Percentiles rank a stretch among this genome's conserved stretches.
These are phyloP conservation scores for Zaprionus obscuricornis DNA, from an alignment of 2,888 invertebrate genomes.

Conservation along the genomic window DNA sequence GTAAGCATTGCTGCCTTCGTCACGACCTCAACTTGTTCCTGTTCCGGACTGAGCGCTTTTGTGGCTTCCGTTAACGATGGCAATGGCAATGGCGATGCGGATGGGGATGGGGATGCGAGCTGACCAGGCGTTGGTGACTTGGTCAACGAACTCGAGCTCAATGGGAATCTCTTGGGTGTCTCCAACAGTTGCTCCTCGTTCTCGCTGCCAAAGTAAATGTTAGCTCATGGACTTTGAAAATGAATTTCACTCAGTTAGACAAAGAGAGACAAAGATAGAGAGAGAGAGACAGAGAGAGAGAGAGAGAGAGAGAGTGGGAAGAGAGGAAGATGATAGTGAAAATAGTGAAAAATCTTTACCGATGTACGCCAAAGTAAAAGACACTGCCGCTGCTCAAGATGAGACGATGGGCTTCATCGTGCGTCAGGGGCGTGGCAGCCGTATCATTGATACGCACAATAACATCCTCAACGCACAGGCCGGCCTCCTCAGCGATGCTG, in stretches of 20 bases:
- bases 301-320: not conserved
- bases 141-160: constrained; percentile 69
- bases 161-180: constrained; percentile 68
- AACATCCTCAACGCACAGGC: constrained; percentile 93
- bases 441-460: constrained; percentile 90
- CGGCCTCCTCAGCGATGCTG: constrained; percentile 92
- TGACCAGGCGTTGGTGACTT: constrained; percentile 52
- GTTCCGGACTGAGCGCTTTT: constrained; percentile 64
- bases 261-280: too few species aligned
- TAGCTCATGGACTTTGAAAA: too few species aligned
- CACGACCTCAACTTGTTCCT: constrained; percentile 31
- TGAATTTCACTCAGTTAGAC: too few species aligned
- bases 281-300: constrained; percentile 6
- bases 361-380: constrained; percentile 86
- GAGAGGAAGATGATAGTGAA: not conserved
- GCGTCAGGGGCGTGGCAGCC: constrained; percentile 88
- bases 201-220: too few species aligned
- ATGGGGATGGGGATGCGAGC: constrained; percentile 29
- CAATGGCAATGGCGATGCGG: constrained; percentile 32
- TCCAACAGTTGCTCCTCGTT: constrained; percentile 60
- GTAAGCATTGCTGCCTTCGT: not conserved
- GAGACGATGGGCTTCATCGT: constrained; percentile 90
- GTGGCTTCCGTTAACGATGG: constrained; percentile 64
- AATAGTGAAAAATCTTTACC: constrained; percentile 56
- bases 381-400: constrained; percentile 89